phyloP scores from a whole-genome alignment of 2,113 vertebrate species.

The Alligator mississippiensis region DNA sequence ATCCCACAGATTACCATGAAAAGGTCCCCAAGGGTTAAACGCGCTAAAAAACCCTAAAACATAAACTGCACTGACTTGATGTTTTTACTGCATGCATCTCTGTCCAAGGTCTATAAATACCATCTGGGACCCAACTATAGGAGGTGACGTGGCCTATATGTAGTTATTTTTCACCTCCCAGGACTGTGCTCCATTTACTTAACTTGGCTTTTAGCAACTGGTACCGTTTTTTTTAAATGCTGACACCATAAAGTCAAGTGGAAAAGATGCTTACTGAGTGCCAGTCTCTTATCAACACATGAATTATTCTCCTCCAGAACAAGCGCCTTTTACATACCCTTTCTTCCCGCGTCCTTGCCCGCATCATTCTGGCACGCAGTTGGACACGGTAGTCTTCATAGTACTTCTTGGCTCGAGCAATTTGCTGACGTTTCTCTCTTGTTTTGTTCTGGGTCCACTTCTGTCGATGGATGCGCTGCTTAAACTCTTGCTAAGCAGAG shows the following conservation, averaged over 20 bases:
- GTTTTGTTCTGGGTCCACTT: slow-evolving; percentile 84
- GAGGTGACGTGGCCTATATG: no score
- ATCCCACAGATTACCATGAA: no score
- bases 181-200: background rate
- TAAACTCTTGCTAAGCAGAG: slow-evolving; percentile 85
- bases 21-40: no score
- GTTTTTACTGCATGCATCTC: no score
- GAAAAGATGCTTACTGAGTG: background rate
- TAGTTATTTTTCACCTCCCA: no score
- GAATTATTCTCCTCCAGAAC: background rate
- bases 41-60: no score
- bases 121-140: no score
- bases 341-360: slow-evolving; percentile 90
- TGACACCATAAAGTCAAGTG: fast-evolving
- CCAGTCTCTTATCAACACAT: background rate
- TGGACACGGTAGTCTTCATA: slow-evolving; percentile 90
- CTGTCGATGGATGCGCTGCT: slow-evolving; percentile 86
- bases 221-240: background rate
- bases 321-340: slow-evolving; percentile 73
- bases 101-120: no score
- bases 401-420: slow-evolving; percentile 88
- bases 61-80: no score
- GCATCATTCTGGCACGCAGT: slow-evolving; percentile 87
- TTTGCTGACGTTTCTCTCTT: slow-evolving; percentile 88
- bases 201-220: background rate